These are phyloP conservation scores for Cheilosia impressa DNA, from an alignment of 2,888 invertebrate species.

Conservation along the genomic window DNA sequence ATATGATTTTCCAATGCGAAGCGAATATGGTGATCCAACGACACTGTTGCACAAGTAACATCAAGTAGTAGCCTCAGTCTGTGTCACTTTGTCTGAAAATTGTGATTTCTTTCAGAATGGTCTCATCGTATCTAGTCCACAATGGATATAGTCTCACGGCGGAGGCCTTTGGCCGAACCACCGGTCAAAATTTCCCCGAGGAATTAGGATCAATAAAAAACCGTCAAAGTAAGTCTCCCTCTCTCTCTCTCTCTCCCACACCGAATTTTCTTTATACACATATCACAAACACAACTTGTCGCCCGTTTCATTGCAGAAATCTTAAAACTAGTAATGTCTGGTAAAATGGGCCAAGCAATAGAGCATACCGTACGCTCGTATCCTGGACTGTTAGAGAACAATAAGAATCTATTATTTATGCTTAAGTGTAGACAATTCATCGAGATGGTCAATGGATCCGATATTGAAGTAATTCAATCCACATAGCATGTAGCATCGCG, in stretches of 20 bases:
- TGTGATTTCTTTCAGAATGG: slow-evolving; percentile 88
- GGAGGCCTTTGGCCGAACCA: slow-evolving; percentile 96
- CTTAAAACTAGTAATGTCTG: slow-evolving; percentile 94
- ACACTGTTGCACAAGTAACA: slow-evolving; percentile 94
- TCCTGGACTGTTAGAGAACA: slow-evolving; percentile 96
- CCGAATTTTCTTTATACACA: no score
- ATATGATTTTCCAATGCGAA: slow-evolving; percentile 93
- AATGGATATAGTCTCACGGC: slow-evolving; percentile 99
- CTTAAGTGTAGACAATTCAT: slow-evolving; percentile 99
- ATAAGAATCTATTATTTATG: slow-evolving; percentile 96
- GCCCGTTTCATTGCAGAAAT: slow-evolving; percentile 88
- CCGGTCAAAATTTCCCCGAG: slow-evolving; percentile 95
- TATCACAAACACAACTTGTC: neutral
- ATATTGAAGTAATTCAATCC: slow-evolving; percentile 87
- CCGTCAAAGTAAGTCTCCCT: slow-evolving; percentile 91
- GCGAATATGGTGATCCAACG: slow-evolving; percentile 96
- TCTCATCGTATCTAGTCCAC: slow-evolving; percentile 98
- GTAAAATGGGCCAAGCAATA: slow-evolving; percentile 98
- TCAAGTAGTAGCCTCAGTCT: neutral
- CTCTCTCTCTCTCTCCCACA: neutral
- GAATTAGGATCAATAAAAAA: slow-evolving; percentile 97
- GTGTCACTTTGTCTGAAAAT: slow-evolving; percentile 1
- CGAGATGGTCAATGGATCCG: slow-evolving; percentile 98
- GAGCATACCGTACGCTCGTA: slow-evolving; percentile 94
- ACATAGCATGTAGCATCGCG: slow-evolving; percentile 46